Conservation (phyloP, 1,140 invertebrate species). For the Drosophila tani region DNA sequence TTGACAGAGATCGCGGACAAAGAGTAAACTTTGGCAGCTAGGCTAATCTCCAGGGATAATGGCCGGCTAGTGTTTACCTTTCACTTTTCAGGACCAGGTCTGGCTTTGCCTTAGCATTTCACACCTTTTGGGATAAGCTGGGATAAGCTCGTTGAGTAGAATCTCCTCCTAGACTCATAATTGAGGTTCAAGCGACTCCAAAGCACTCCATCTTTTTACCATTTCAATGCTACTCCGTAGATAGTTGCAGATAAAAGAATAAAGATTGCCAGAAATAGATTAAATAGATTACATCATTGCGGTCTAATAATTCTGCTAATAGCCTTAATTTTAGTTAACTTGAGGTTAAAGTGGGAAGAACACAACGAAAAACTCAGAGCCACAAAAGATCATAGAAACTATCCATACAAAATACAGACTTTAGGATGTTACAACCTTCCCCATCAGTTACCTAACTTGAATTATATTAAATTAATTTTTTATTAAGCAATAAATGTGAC, state of each 20-base stretch:
- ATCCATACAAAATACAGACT: too few species aligned
- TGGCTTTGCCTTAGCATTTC: background rate
- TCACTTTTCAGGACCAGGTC: conserved; percentile 35
- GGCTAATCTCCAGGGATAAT: conserved; percentile 29
- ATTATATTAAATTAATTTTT: too few species aligned
- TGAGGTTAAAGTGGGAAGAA: too few species aligned
- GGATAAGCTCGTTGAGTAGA: too few species aligned
- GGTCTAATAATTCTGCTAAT: conserved; percentile 1
- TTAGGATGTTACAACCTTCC: too few species aligned
- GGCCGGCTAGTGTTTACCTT: conserved; percentile 40
- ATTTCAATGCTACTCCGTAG: background rate
- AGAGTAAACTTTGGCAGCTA: conserved; percentile 21
- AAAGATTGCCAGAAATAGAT: background rate
- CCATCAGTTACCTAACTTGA: too few species aligned
- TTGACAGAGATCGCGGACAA: conserved; percentile 35
- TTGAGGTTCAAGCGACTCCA: conserved; percentile 49
- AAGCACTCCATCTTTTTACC: conserved; percentile 11
- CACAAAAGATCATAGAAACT: too few species aligned
- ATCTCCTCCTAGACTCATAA: conserved; percentile 36
- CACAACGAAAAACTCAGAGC: too few species aligned
- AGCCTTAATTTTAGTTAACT: background rate
- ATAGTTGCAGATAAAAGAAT: background rate
- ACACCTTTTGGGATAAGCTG: conserved; percentile 11
- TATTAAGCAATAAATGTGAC: too few species aligned
- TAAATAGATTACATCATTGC: background rate